These are phyloP conservation scores for Cylloceria caligata DNA, from an alignment of 2,888 invertebrate species.

Conservation along the genomic window DNA sequence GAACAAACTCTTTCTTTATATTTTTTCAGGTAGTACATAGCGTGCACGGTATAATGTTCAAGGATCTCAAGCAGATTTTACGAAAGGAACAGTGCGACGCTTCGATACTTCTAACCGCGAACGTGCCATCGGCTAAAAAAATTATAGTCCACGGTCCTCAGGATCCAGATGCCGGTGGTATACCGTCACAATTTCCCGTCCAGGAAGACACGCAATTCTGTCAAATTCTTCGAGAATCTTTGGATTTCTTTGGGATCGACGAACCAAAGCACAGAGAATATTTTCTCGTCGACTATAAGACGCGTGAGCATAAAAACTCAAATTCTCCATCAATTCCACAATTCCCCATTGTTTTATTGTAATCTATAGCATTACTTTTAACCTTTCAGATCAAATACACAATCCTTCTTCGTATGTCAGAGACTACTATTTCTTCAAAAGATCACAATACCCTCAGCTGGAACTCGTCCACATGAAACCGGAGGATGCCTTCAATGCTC, in stretches of 20 bases:
- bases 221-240: conserved; percentile 96
- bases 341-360: too few species aligned
- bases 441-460: conserved; percentile 99
- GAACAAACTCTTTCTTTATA: neutral
- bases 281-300: conserved; percentile 99
- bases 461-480: conserved; percentile 97
- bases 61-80: conserved; percentile 99
- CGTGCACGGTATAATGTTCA: conserved; percentile 99
- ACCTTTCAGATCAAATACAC: conserved; percentile 94
- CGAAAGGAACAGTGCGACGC: conserved; percentile 99
- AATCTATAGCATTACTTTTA: conserved; percentile 21
- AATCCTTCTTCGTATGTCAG: conserved; percentile 98
- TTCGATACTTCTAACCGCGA: conserved; percentile 98
- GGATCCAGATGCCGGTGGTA: conserved; percentile 95
- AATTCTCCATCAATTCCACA: neutral
- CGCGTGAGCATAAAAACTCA: conserved; percentile 88
- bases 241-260: conserved; percentile 98
- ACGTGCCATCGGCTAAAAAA: conserved; percentile 99
- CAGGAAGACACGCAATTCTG: conserved; percentile 99
- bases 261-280: conserved; percentile 95
- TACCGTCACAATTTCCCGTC: conserved; percentile 99
- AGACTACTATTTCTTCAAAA: conserved; percentile 93
- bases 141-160: conserved; percentile 98
- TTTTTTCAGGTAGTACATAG: conserved; percentile 94
- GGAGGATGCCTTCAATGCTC: conserved; percentile 94